Conservation (phyloP, 1,140 invertebrate species). For the Rhizoglyphus robini region DNA sequence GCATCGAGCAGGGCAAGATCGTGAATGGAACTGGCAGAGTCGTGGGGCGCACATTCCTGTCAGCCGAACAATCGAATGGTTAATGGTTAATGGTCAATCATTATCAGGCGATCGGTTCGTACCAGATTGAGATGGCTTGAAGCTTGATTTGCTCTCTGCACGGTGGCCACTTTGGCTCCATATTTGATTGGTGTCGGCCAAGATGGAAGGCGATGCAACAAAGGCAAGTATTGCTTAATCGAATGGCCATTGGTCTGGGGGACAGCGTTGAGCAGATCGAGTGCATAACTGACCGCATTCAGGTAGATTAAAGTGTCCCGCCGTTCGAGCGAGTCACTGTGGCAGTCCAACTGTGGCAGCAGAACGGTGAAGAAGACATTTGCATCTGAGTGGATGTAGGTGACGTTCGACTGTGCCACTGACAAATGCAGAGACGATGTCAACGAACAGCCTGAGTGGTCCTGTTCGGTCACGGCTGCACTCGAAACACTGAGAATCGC, state of each 20-base stretch:
- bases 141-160: neutral
- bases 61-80: too few relatives aligned
- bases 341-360: neutral
- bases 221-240: neutral
- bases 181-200: neutral
- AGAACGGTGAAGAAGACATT: conserved; percentile 12
- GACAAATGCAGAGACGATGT: neutral
- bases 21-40: neutral
- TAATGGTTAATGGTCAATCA: too few relatives aligned
- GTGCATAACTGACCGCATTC: conserved; percentile 5
- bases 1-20: conserved; percentile 11
- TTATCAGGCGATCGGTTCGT: too few relatives aligned
- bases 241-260: neutral
- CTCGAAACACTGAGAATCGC: neutral
- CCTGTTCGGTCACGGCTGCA: neutral
- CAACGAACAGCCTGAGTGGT: neutral
- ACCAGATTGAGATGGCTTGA: neutral
- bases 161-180: neutral
- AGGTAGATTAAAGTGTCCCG: conserved; percentile 11
- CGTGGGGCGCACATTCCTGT: neutral
- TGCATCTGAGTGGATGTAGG: conserved; percentile 1
- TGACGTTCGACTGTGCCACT: neutral
- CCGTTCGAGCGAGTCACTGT: neutral
- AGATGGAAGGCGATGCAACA: neutral
- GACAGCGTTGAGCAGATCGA: conserved; percentile 1